Base-by-base conservation (phyloP, 1,140 invertebrate species). In the Capitella teleta region DNA sequence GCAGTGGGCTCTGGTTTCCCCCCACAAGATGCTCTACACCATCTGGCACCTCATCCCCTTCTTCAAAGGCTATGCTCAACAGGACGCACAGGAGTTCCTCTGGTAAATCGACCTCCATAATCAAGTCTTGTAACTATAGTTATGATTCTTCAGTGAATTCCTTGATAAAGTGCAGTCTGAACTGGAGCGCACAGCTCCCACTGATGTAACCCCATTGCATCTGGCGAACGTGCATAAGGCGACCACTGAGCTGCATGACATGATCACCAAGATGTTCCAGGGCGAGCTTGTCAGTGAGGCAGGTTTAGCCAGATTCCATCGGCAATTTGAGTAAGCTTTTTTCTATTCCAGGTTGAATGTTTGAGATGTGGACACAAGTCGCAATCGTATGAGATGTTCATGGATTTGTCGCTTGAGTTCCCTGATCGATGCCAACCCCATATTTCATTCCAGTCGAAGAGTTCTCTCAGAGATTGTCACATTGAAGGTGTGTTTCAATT, bases 61-160 rank as follows among this genome's bases (percentile, higher is more conserved):
- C 23, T 69, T 69, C 43, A 63, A 62, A 51, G 67, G 67, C 23
- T 63, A 67, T 54, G 57, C 58, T 14, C 67, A 69, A 49, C 66
- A 69, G 53, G 67, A 69, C 61, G 67, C 67, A 47, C 67, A 69
- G 46, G 67, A 69, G 46, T 69, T 68, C 52, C 49, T 68, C 6
- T 62, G 63, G 66, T 68, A 54, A 26, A 52, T 45, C 6, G 23
- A 41, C 12, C 10, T 41, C 6, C 10, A 41, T 41, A 14, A 41
- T 14, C 38, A 10, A 18, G 12, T 41, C n/a, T n/a, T n/a, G n/a
- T n/a, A n/a, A n/a, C n/a, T n/a, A n/a, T n/a, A 30, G n/a, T 3
- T 23, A 1, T 49, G 8, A n/a, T 28, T 45, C 49, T 52, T 30
- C 28, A 53, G 52, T 37, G 52, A 53, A 34, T 43, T 53, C 28